Evolutionary conservation across 2,888 invertebrate genomes (phyloP), one percentile per base, ranked within the genome.

Genomic region (Poecilus cupreus): DNA sequence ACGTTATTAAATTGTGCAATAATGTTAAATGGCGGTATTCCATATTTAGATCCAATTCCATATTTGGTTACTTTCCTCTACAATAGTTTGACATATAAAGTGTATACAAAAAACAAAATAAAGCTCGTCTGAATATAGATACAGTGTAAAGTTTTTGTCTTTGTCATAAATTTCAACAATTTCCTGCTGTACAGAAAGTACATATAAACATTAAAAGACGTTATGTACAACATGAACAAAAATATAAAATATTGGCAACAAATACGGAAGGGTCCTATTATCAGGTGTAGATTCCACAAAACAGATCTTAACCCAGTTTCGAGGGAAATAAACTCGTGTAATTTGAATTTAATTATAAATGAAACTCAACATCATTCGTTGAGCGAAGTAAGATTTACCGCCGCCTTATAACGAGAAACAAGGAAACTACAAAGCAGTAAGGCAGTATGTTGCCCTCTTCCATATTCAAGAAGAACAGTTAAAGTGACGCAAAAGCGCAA

Each of bases 291-390:
- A 43, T 51, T 51, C 6, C 18, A 51, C 51, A 18, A 51, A 13
- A 51, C 51, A 51, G 5, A 51, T 18, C 18, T 51, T 18, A 51
- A 51, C 18, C 51, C 16, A 51, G 51, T 51, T 51, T 18, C 16
- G 4, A 1, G 16, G 20, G 51, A 51, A 51, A 51, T 51, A 20
- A 51, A 20, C 18, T 20, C 51, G 2, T n/a, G 51, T 51, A 51
- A 51, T 51, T 51, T 51, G 51, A 51, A 51, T 51, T 51, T 16
- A 16, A 51, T 51, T 51, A 51, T 51, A 51, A 51, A 51, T 51
- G 51, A 51, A 51, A 18, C 20, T 18, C 16, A 6, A 20, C 51
- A 18, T 51, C 18, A 10, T 51, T 51, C 20, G 1, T 46, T 46
- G 11, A 4, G n/a, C 46, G 16, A 46, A 46, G n/a, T n/a, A 46